Evolutionary conservation across 2,113 vertebrate species (phyloP).

Genomic region (Neofelis nebulosa): DNA sequence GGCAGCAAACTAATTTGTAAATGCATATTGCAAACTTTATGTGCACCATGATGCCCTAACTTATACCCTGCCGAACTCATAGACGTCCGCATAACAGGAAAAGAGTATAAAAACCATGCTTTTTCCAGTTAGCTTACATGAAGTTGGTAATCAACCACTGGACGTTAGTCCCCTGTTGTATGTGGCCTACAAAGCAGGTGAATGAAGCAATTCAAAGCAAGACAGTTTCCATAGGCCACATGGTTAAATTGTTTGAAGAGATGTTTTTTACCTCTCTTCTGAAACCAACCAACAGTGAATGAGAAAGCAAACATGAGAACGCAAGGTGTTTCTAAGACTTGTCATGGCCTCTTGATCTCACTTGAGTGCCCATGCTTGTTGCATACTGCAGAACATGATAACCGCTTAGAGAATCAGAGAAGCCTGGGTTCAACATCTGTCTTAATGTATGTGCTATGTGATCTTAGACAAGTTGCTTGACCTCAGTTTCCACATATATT

Average conservation of each 20-base stretch:
- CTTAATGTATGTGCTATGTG: not conserved
- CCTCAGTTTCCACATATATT: not conserved
- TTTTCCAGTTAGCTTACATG: slow-evolving; percentile 1
- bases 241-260: not conserved
- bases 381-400: not conserved
- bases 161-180: not conserved
- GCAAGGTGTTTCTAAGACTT: slow-evolving; percentile 23
- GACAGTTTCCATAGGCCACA: not conserved
- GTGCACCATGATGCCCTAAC: slow-evolving; percentile 25
- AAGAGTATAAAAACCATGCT: not conserved
- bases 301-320: not conserved
- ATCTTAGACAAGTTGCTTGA: not conserved
- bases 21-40: slow-evolving; percentile 73
- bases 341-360: not conserved
- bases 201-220: slow-evolving; percentile 60
- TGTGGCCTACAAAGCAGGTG: slow-evolving; percentile 32
- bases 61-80: slow-evolving; percentile 51
- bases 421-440: not conserved
- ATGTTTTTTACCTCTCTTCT: not conserved
- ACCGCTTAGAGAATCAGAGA: not conserved
- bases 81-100: slow-evolving; percentile 49
- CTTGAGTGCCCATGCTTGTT: not conserved
- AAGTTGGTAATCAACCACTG: not conserved
- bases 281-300: slow-evolving; percentile 26
- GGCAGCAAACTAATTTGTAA: slow-evolving; percentile 72